Conservation (phyloP, 2,797 vertebrate genomes). For the Trematomus bernacchii region DNA sequence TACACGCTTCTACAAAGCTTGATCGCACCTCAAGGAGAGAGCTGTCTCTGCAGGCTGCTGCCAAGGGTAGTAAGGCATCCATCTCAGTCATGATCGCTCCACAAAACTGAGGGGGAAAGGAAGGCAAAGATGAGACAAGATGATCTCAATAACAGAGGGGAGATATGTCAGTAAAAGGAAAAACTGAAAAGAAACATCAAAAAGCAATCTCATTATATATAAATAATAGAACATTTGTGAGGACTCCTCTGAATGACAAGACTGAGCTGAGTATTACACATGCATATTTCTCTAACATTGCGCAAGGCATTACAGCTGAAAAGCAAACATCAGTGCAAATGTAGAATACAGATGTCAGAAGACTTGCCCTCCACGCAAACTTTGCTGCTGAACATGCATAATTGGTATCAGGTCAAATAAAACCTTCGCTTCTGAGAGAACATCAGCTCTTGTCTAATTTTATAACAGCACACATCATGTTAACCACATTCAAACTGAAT, state of each 20-base stretch:
- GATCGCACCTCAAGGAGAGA: constrained; percentile 90
- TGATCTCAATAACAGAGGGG: constrained; percentile 55
- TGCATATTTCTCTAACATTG: constrained; percentile 50
- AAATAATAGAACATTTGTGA: constrained; percentile 63
- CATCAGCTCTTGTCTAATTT: constrained; percentile 41
- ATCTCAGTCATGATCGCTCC: constrained; percentile 90
- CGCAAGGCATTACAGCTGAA: constrained; percentile 53
- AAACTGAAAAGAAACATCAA: constrained; percentile 18
- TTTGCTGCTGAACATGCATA: constrained; percentile 60
- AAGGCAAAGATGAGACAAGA: constrained; percentile 48
- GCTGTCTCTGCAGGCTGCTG: constrained; percentile 89
- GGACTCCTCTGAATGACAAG: constrained; percentile 60
- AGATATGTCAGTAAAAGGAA: constrained; percentile 49
- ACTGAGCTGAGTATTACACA: constrained; percentile 42
- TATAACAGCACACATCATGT: constrained; percentile 44
- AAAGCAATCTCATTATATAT: constrained; percentile 62
- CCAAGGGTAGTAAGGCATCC: constrained; percentile 92
- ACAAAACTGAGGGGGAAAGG: constrained; percentile 88
- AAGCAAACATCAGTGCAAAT: constrained; percentile 60
- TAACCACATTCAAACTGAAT: constrained; percentile 53
- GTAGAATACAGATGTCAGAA: constrained; percentile 64
- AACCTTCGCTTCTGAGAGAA: constrained; percentile 51
- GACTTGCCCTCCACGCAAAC: constrained; percentile 37
- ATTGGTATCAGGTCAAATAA: constrained; percentile 66
- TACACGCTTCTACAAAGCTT: constrained; percentile 92